Conservation (phyloP, 2,113 vertebrate species). For the Caloenas nicobarica region DNA sequence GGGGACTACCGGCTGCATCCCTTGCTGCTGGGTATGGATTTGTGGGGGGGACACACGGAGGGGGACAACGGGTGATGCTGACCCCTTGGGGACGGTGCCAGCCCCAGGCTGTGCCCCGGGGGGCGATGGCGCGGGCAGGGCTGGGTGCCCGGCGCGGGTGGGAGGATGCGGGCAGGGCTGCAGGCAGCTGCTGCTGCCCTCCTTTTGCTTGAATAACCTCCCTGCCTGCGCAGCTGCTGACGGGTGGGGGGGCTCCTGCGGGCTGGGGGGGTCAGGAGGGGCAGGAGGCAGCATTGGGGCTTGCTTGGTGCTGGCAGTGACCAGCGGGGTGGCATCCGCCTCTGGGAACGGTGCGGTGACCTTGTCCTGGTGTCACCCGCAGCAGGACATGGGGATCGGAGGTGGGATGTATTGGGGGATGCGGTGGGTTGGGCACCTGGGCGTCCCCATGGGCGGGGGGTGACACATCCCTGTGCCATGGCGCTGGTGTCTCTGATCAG, state of each 20-base stretch:
- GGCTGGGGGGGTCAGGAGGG: neutral
- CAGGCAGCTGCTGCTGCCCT: slow-evolving; percentile 41
- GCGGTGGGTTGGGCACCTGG: fast-evolving
- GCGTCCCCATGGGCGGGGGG: fast-evolving
- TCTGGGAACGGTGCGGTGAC: fast-evolving
- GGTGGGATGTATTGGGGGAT: neutral
- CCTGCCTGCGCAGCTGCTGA: neutral
- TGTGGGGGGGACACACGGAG: too few species aligned
- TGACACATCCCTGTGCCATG: fast-evolving
- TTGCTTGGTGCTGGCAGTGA: neutral
- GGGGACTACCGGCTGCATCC: neutral
- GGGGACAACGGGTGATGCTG: neutral
- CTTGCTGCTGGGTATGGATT: slow-evolving; percentile 5
- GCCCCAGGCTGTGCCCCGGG: neutral
- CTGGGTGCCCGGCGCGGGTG: neutral
- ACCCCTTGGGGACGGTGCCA: neutral
- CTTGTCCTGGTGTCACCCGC: neutral
- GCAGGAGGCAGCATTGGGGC: neutral
- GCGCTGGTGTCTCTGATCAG: fast-evolving
- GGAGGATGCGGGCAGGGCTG: neutral
- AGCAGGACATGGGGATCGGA: fast-evolving
- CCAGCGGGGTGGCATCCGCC: neutral
- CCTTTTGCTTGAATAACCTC: slow-evolving; percentile 42
- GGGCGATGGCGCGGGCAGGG: neutral
- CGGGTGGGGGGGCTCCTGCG: neutral